Percentiles rank a stretch among this genome's conserved stretches.
phyloP scores from a whole-genome alignment of 1,140 invertebrate genomes.

The Antheraea mylitta region DNA sequence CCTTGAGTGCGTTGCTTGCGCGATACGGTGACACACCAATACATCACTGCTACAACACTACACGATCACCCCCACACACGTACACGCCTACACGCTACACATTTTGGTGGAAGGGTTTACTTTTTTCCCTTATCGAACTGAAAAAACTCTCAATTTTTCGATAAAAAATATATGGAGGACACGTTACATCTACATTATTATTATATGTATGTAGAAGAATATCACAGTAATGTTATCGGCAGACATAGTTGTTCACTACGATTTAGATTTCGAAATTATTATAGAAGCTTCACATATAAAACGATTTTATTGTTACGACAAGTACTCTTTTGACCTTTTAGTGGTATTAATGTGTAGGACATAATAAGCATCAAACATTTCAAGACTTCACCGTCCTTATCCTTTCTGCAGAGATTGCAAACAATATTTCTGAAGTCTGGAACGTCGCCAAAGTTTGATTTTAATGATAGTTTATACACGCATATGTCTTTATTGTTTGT shows the following conservation, averaged over 20 bases:
- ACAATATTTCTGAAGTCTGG: slow-evolving; percentile 69
- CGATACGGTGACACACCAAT: no score
- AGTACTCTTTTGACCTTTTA: slow-evolving; percentile 14
- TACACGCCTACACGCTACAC: no score
- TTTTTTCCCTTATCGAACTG: no score
- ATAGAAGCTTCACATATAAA: no score
- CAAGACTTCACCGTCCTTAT: slow-evolving; percentile 42
- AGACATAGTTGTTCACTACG: slow-evolving; percentile 9
- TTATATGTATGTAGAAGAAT: no score
- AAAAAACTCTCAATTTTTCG: no score
- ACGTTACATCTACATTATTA: no score
- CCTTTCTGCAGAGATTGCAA: slow-evolving; percentile 61
- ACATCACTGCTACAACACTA: no score
- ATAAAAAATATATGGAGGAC: no score
- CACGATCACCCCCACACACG: no score
- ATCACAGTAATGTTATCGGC: slow-evolving; percentile 6
- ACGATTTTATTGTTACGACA: neutral
- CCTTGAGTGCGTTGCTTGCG: no score
- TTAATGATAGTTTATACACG: slow-evolving; percentile 71
- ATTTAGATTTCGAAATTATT: neutral
- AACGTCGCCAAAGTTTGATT: slow-evolving; percentile 68
- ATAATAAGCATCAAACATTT: slow-evolving; percentile 33
- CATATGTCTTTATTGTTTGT: slow-evolving; percentile 57
- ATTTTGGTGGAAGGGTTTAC: no score
- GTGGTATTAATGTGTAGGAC: slow-evolving; percentile 18